Base-by-base conservation (phyloP, 2,888 invertebrate genomes). In the Ecdyonurus torrentis region DNA sequence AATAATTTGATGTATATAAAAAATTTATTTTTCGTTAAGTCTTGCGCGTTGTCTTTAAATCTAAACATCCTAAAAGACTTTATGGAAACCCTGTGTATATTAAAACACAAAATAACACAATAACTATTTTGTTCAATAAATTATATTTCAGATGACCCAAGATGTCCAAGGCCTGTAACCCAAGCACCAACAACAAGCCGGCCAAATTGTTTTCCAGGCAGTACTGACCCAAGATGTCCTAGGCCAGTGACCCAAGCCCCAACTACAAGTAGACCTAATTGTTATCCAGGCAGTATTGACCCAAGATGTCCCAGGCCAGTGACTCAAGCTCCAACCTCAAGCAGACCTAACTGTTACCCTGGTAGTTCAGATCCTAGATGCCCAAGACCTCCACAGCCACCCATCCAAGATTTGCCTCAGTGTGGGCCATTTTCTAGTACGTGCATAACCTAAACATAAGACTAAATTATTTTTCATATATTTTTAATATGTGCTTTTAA, bases 401-500 rank as follows among this genome's bases (percentile, higher is more conserved):
- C n/a, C n/a, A 64, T 23, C 58, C 63, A 2, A 52, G 53, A n/a
- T 55, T 55, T n/a, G 37, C 61, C 1, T 62, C n/a, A n/a, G n/a
- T n/a, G n/a, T n/a, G n/a, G n/a, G n/a, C n/a, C n/a, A n/a, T n/a
- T n/a, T n/a, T n/a, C n/a, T n/a, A n/a, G n/a, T n/a, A n/a, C n/a
- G n/a, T n/a, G n/a, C n/a, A n/a, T n/a, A n/a, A n/a, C n/a, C 52
- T 70, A 70, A 23, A 69, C 67, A 2, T 68, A 64, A 0, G 73
- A 74, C 60, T 72, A 0, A 67, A 71, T 0, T 73, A 74, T 53
- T 73, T 73, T 0, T 67, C 68, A 37, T 69, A n/a, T n/a, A n/a
- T n/a, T n/a, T n/a, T n/a, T n/a, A n/a, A n/a, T n/a, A n/a, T n/a
- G n/a, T n/a, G n/a, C n/a, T n/a, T n/a, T n/a, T n/a, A n/a, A n/a